Percentiles rank a stretch among this genome's conserved stretches.
These are phyloP conservation scores for Pachymerium ferrugineum DNA, from an alignment of 2,888 invertebrate genomes.

Conservation along the genomic window DNA sequence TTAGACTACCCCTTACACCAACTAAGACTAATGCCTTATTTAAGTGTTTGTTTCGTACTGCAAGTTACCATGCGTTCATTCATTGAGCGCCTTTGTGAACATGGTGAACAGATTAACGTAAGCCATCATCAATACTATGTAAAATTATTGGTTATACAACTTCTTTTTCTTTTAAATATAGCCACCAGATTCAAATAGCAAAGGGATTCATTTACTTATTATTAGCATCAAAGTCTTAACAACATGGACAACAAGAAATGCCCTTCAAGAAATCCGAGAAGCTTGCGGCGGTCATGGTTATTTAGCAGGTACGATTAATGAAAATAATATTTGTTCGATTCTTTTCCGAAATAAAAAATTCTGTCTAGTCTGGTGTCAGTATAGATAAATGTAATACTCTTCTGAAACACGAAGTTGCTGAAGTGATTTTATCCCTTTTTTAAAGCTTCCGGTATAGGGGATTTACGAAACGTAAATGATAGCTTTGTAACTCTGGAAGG, in stretches of 20 bases:
- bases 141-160: not conserved
- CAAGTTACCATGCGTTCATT: not conserved
- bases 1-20: slow-evolving; percentile 65
- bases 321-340: no score
- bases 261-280: not conserved
- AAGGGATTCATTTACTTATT: not conserved
- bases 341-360: no score
- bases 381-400: no score
- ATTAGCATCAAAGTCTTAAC: not conserved
- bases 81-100: no score
- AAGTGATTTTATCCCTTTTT: slow-evolving; percentile 29
- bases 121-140: no score
- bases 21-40: not conserved
- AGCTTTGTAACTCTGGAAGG: slow-evolving; percentile 89
- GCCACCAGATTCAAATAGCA: not conserved
- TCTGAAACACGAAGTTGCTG: not conserved
- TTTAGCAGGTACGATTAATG: not conserved
- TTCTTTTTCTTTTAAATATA: not conserved
- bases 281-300: not conserved
- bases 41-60: not conserved
- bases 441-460: slow-evolving; percentile 73
- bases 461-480: slow-evolving; percentile 78
- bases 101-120: no score
- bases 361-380: no score
- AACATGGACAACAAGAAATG: not conserved